Conservation (phyloP, 2,113 vertebrate genomes). For the Laticauda laticaudata region DNA sequence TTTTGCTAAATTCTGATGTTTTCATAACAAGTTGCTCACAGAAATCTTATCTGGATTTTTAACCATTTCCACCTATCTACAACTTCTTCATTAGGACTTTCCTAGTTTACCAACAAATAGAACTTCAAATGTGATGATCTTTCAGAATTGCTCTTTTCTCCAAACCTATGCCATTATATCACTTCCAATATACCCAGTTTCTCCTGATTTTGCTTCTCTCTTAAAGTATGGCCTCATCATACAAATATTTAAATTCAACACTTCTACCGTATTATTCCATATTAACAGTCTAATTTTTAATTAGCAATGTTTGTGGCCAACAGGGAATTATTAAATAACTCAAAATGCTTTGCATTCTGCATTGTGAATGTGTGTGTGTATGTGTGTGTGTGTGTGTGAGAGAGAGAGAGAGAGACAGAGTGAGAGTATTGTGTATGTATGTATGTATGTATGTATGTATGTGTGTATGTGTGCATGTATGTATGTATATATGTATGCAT, state of each 20-base stretch:
- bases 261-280: background rate
- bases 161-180: constrained; percentile 27
- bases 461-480: background rate
- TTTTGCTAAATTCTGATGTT: constrained; percentile 17
- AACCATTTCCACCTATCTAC: background rate
- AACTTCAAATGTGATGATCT: constrained; percentile 15
- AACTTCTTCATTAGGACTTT: constrained; percentile 3
- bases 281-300: constrained; percentile 17
- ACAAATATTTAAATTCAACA: constrained; percentile 47
- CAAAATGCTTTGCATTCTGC: constrained; percentile 32
- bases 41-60: constrained; percentile 12
- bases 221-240: constrained; percentile 47
- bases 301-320: constrained; percentile 33
- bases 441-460: background rate
- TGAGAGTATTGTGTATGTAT: background rate
- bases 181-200: background rate
- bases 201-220: constrained; percentile 42
- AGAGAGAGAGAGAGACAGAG: too few species aligned
- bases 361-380: background rate
- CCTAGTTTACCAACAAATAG: background rate
- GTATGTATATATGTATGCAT: constrained; percentile 15
- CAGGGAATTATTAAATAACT: constrained; percentile 23
- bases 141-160: constrained; percentile 15
- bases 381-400: background rate
- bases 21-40: constrained; percentile 11